Evolutionary conservation across 2,113 vertebrate species (phyloP), one percentile per base, ranked within the genome.

Genomic region (Atlantisia rogersi): DNA sequence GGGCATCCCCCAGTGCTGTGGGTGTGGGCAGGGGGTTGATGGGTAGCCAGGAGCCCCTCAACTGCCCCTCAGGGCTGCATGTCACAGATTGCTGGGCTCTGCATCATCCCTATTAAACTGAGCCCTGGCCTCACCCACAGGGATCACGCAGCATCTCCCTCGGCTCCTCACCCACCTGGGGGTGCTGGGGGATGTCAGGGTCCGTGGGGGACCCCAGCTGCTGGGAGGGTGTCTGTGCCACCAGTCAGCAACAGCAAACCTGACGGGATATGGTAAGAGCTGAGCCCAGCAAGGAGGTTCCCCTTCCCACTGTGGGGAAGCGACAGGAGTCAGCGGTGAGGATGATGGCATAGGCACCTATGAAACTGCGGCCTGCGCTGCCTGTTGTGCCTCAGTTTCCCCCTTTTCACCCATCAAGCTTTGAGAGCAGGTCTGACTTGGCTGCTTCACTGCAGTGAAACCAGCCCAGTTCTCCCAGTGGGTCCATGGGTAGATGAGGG

Each of bases 21-120:
- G 59, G 19, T 12, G 7, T 9, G 42, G 32, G 16, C 35, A 77
- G 53, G 22, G 56, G 37, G 31, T 5, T 56, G 64, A 53, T 92
- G 0, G 48, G 21, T 28, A 20, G n/a, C 15, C 6, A 0, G 0
- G 1, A 82, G 59, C 13, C 31, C 59, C 28, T 13, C 0, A 4
- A 44, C n/a, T 0, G 0, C 8, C 15, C 37, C 48, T 15, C 0
- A 1, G 55, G 40, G n/a, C 25, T 65, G 28, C 46, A 16, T 1
- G 1, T 82, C 3, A 1, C 44, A 21, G 37, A 18, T 17, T 8
- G 39, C 58, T 24, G 3, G 26, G 19, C 29, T 82, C 67, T 76
- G 80, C 65, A 12, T 2, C 50, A 12, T 5, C 50, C 62, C 42
- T 15, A 20, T 0, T 2, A 71, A 63, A 50, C 8, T 17, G 1